A percentile compares a stretch with the other conserved stretches of the same genome.
phyloP scores from a whole-genome alignment of 2,113 vertebrate species.

The Perca fluviatilis region DNA sequence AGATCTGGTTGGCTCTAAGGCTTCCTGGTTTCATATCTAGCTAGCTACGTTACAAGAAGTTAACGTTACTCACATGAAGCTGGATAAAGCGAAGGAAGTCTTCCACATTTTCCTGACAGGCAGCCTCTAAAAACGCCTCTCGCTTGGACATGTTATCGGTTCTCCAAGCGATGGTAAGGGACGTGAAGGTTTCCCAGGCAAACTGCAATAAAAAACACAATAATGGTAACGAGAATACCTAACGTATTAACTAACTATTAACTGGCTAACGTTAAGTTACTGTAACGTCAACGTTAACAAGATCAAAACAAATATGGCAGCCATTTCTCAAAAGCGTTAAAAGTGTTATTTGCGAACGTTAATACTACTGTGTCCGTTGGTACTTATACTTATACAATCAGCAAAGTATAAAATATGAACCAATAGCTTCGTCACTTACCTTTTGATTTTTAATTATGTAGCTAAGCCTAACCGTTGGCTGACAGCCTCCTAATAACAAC shows the following conservation, averaged over 20 bases:
- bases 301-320: constrained; percentile 60
- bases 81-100: constrained; percentile 89
- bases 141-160: constrained; percentile 84
- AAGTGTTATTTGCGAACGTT: not conserved
- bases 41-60: not conserved
- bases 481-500: constrained; percentile 28
- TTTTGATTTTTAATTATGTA: not conserved
- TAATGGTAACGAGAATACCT: not conserved
- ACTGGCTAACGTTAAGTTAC: not conserved
- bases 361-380: fast-evolving
- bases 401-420: fast-evolving
- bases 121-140: constrained; percentile 85
- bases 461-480: not conserved
- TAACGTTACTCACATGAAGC: constrained; percentile 88
- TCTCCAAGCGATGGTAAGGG: not conserved
- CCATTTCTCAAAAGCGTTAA: not conserved
- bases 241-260: not conserved
- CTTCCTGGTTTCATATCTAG: not conserved
- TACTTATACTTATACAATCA: fast-evolving
- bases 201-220: constrained; percentile 1
- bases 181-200: not conserved
- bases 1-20: not conserved
- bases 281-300: not conserved
- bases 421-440: not conserved
- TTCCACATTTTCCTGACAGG: constrained; percentile 83